These are phyloP conservation scores for Zoanthus gigantus DNA, from an alignment of 92 coral and sea anemone genomes.

Conservation along the genomic window DNA sequence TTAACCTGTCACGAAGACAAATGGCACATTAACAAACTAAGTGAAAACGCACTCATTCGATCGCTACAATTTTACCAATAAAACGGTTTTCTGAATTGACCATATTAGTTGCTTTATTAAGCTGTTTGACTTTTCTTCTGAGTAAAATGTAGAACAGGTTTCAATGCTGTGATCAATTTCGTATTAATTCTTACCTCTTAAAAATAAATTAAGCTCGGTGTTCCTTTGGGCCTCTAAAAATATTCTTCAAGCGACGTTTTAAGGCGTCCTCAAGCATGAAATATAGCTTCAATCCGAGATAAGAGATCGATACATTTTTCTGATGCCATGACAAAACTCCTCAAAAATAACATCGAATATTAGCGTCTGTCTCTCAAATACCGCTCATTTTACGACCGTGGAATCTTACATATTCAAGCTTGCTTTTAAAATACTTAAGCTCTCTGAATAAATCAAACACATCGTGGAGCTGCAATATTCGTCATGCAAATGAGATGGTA, in stretches of 20 bases:
- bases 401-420: constrained; percentile 13
- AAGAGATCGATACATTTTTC: background rate
- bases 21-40: constrained; percentile 33
- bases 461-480: background rate
- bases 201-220: background rate
- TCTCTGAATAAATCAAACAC: constrained; percentile 45
- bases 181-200: constrained; percentile 25
- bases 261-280: constrained; percentile 1
- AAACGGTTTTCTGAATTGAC: background rate
- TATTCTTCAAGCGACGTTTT: background rate
- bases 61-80: background rate
- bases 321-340: background rate
- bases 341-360: background rate
- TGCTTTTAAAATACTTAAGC: background rate
- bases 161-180: background rate
- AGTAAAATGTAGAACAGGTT: background rate
- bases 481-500: constrained; percentile 35
- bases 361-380: background rate
- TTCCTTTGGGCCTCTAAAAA: background rate
- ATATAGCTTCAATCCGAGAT: background rate
- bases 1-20: constrained; percentile 27
- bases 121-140: background rate
- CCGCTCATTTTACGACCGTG: constrained; percentile 15
- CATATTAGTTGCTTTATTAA: background rate
- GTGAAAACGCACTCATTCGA: background rate